Conservation (phyloP, 2,113 vertebrate species). For the Procavia capensis region DNA sequence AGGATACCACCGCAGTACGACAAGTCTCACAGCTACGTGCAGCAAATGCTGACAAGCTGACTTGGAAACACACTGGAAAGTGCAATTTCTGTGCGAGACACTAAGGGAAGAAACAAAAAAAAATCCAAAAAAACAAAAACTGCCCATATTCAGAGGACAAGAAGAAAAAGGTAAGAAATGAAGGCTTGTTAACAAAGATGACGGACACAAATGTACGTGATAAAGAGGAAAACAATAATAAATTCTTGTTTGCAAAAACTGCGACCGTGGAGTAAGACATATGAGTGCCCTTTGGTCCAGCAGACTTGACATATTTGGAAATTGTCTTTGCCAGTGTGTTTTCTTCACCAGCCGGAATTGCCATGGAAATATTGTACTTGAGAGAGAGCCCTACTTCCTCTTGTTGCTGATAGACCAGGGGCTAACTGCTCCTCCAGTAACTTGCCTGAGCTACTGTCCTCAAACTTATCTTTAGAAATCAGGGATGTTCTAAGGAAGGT, state of each 20-base stretch:
- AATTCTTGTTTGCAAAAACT: not conserved
- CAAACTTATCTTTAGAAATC: not conserved
- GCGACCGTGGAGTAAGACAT: not conserved
- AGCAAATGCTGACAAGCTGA: not conserved
- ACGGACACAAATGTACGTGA: not conserved
- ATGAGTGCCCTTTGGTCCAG: not conserved
- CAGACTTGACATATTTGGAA: not conserved
- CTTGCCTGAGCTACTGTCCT: not conserved
- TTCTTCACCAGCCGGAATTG: not conserved
- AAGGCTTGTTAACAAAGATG: not conserved
- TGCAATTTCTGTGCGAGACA: not conserved
- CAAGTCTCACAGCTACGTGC: not conserved
- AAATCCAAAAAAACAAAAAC: not conserved
- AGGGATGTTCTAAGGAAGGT: not conserved
- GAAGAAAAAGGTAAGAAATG: not conserved
- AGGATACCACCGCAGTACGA: not conserved
- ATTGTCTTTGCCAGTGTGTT: not conserved
- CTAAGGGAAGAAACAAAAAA: not conserved
- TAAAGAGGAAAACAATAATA: not conserved
- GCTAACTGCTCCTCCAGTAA: not conserved
- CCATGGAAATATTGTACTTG: not conserved
- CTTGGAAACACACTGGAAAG: not conserved
- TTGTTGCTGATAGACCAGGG: not conserved
- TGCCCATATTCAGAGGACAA: not conserved
- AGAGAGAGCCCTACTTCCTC: not conserved